Evolutionary conservation across 2,888 invertebrate genomes (phyloP).

Genomic region (Homarus gammarus): DNA sequence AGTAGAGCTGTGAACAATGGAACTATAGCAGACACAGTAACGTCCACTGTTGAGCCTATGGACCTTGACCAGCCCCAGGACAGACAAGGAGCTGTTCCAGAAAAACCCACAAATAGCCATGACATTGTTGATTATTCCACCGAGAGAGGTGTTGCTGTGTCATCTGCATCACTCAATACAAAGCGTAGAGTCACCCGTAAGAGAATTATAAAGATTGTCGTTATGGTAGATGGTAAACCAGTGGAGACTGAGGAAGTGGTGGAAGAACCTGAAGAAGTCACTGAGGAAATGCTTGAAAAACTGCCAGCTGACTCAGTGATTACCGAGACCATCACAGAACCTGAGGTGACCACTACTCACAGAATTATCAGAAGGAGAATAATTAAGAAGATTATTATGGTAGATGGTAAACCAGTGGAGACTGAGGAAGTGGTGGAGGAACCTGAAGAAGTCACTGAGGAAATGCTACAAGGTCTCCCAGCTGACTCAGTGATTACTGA

Average conservation of each 20-base stretch:
- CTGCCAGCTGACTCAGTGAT: constrained; percentile 18
- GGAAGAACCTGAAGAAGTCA: constrained; percentile 49
- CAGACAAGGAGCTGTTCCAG: neutral
- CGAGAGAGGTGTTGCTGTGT: constrained; percentile 19
- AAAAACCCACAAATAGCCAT: neutral
- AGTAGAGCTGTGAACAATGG: neutral
- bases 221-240: constrained; percentile 59
- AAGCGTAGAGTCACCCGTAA: constrained; percentile 7
- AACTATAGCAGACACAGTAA: neutral
- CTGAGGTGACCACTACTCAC: no score
- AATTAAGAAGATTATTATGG: no score
- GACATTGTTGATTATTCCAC: no score
- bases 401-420: constrained; percentile 70
- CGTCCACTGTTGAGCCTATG: neutral
- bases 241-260: constrained; percentile 60
- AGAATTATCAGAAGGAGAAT: no score
- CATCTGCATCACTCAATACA: neutral
- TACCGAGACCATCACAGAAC: constrained; percentile 55
- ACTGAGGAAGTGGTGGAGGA: constrained; percentile 69
- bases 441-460: constrained; percentile 58
- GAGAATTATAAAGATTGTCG: constrained; percentile 43
- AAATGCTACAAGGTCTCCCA: constrained; percentile 33
- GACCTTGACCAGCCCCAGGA: neutral
- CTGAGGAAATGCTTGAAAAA: constrained; percentile 35
- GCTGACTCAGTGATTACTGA: constrained; percentile 47